These are phyloP conservation scores for Toxotes chatareus DNA, from an alignment of 2,113 vertebrate species.

Conservation along the genomic window DNA sequence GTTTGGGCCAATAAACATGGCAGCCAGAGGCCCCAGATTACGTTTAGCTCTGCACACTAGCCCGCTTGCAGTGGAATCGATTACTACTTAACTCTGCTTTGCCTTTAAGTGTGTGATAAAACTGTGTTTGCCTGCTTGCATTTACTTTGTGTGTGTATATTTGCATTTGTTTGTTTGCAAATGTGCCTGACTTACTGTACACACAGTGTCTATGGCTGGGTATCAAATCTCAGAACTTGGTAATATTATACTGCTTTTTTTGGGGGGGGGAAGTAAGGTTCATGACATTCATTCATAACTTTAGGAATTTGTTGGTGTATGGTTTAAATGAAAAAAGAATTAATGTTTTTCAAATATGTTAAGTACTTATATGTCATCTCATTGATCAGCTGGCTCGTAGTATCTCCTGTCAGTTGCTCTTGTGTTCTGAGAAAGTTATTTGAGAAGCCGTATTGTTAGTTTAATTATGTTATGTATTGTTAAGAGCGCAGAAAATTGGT, in stretches of 20 bases:
- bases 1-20: conserved; percentile 85
- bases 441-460: conserved; percentile 50
- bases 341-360: background rate
- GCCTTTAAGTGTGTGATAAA: conserved; percentile 57
- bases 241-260: background rate
- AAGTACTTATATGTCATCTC: background rate
- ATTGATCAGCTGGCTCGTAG: conserved; percentile 17
- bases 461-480: conserved; percentile 49
- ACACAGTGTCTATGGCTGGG: background rate
- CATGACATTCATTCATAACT: too few relatives aligned
- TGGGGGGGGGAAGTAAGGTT: too few relatives aligned
- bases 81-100: conserved; percentile 67
- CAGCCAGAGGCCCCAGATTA: conserved; percentile 81
- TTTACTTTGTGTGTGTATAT: conserved; percentile 31
- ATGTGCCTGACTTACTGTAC: conserved; percentile 19
- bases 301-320: too few relatives aligned
- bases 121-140: conserved; percentile 30
- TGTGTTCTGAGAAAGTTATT: conserved; percentile 36
- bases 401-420: conserved; percentile 14
- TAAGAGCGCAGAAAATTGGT: conserved; percentile 22
- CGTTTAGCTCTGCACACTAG: conserved; percentile 71
- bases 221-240: background rate
- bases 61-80: conserved; percentile 68
- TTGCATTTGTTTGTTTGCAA: conserved; percentile 37
- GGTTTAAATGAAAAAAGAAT: too few relatives aligned